Evolutionary conservation across 2,113 vertebrate species (phyloP), one percentile per base, ranked within the genome.

Genomic region (Pimephales promelas): DNA sequence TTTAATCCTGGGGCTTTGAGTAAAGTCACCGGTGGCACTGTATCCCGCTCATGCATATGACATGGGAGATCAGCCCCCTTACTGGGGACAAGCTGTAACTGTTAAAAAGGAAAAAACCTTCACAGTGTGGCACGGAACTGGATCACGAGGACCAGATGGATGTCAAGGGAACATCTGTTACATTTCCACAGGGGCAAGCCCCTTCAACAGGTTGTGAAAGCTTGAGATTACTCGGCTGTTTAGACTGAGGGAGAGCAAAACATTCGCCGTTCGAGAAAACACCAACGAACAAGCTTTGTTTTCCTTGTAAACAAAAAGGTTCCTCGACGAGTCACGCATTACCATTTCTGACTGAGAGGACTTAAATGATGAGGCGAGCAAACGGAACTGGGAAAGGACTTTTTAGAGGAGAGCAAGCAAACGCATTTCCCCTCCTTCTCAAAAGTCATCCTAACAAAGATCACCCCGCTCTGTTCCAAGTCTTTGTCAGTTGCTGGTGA

Each of bases 141-240:
- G 86, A 74, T 85, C 86, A 85, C 75, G 57, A 72, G 86, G 86
- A 79, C 83, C 86, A 93, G 90, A 93, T 92, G 93, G 91, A 93
- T 92, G 89, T 93, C 89, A 84, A 88, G 92, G 88, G 76, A 91
- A 94, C 93, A 94, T 94, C 93, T 94, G 93, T 90, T 94, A 59
- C 86, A 84, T 89, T 92, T 93, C 90, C 84, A 34, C 70, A 81
- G 70, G 87, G 84, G 90, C 82, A 49, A 88, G 83, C 88, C 91
- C 92, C 93, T 92, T 94, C 93, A 92, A 90, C 86, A 88, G 85
- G 88, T 87, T 79, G 86, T 64, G 83, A 87, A 83, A 84, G 80
- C 57, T 78, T 70, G 36, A 66, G 84, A 88, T 83, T 78, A 79
- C 70, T 70, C 22, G 72, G 81, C 80, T 54, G 84, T 76, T 83